These are phyloP conservation scores for Drosophila chauvacae DNA, from an alignment of 1,140 invertebrate genomes.

Conservation along the genomic window DNA sequence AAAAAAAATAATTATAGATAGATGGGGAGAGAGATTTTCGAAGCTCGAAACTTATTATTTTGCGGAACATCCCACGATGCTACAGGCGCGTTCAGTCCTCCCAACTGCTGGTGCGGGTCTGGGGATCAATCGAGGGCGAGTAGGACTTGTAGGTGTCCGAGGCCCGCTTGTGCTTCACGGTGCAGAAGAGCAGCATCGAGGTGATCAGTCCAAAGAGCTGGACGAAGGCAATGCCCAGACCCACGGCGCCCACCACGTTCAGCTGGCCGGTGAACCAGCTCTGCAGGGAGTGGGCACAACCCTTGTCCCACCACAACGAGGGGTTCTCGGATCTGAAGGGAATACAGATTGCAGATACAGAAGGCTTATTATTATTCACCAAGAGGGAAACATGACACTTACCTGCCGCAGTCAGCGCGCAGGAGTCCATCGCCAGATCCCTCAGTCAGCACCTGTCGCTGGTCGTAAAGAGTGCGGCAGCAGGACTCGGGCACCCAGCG, in stretches of 20 bases:
- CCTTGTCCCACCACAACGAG: conserved; percentile 88
- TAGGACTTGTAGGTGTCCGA: conserved; percentile 90
- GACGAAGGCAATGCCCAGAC: conserved; percentile 89
- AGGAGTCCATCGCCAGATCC: conserved; percentile 78
- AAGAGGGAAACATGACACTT: background rate
- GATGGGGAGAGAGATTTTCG: conserved; percentile 9
- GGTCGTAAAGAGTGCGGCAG: conserved; percentile 87
- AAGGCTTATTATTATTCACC: background rate
- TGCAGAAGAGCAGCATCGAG: conserved; percentile 91
- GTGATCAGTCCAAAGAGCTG: conserved; percentile 91
- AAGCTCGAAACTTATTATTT: background rate
- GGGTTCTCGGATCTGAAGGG: conserved; percentile 85
- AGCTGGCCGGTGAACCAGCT: conserved; percentile 89
- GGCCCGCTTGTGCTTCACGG: conserved; percentile 88
- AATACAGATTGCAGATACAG: background rate
- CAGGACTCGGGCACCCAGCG: conserved; percentile 92
- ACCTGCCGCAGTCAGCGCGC: conserved; percentile 78
- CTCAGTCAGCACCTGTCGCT: conserved; percentile 83
- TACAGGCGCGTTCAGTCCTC: conserved; percentile 81
- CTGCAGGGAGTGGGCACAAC: conserved; percentile 89
- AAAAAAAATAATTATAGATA: conserved; percentile 8
- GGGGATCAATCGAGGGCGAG: conserved; percentile 86
- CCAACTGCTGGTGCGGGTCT: conserved; percentile 85
- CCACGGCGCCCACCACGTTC: conserved; percentile 89
- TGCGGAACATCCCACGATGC: background rate